These are phyloP conservation scores for Thecophora atra DNA, from an alignment of 2,888 invertebrate species.

Conservation along the genomic window DNA sequence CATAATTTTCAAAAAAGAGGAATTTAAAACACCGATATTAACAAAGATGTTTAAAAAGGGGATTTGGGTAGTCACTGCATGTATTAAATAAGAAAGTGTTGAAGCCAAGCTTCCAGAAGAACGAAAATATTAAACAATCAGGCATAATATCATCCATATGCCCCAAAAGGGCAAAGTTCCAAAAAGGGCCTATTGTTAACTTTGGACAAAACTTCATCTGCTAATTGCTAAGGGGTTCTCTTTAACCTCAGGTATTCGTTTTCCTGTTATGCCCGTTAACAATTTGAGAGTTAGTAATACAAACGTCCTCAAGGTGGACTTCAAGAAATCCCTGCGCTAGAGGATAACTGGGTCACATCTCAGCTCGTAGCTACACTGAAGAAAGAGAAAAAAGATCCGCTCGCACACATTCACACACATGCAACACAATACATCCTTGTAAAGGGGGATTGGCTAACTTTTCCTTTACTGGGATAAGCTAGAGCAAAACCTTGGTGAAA, in stretches of 20 bases:
- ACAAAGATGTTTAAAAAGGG: no score
- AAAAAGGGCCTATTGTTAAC: no score
- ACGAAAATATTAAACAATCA: no score
- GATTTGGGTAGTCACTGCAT: no score
- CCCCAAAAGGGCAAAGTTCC: no score
- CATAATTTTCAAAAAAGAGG: no score
- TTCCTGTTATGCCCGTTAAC: conserved; percentile 7
- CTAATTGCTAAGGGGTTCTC: neutral
- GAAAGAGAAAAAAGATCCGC: neutral
- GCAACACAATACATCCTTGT: neutral
- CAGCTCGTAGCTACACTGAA: neutral
- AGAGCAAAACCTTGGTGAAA: neutral
- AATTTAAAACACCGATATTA: no score
- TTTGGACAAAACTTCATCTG: neutral
- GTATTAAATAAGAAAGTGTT: no score
- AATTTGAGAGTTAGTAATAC: neutral
- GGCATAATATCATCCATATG: no score
- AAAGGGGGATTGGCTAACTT: conserved; percentile 1
- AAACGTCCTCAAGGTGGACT: conserved; percentile 5
- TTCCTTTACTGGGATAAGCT: neutral
- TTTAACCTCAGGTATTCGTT: neutral
- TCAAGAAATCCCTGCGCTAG: neutral
- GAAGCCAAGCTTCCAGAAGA: no score
- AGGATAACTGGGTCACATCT: conserved; percentile 22
- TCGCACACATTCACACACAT: neutral